Conservation (phyloP, 2,797 vertebrate genomes). For the Gila robusta region DNA sequence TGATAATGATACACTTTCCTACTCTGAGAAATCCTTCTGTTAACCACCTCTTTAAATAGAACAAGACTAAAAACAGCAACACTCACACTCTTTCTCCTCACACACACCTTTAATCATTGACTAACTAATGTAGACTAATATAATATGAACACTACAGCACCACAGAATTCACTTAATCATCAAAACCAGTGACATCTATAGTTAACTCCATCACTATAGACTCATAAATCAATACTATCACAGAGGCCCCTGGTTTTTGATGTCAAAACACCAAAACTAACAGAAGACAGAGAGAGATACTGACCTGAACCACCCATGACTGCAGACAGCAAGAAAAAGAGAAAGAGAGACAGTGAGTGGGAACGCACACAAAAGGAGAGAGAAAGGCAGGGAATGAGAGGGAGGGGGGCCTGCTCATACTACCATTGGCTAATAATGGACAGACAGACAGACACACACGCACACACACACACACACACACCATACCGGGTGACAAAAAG, state of each 20-base stretch:
- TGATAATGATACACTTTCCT: neutral
- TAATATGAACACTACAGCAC: conserved; percentile 1
- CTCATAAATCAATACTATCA: neutral
- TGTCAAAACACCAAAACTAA: conserved; percentile 3
- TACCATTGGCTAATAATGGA: conserved; percentile 68
- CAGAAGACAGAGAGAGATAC: conserved; percentile 66
- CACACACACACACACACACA: conserved; percentile 45
- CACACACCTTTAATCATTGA: conserved; percentile 8
- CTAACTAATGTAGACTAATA: neutral
- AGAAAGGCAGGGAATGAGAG: conserved; percentile 73
- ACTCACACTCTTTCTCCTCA: neutral
- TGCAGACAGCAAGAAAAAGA: conserved; percentile 80
- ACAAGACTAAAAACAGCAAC: conserved; percentile 14
- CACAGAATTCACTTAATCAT: neutral
- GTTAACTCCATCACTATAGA: neutral
- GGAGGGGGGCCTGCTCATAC: conserved; percentile 61
- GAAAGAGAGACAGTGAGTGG: conserved; percentile 81
- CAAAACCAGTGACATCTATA: neutral
- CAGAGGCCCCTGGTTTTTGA: neutral
- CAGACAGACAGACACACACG: conserved; percentile 41
- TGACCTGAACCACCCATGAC: conserved; percentile 86
- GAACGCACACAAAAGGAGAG: conserved; percentile 81
- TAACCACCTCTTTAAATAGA: conserved; percentile 4
- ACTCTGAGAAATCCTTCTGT: conserved; percentile 7
- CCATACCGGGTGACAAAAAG: conserved; percentile 38